Evolutionary conservation across 64 coral and sea anemone genomes (phyloP).

Genomic region (Montipora capricornis): DNA sequence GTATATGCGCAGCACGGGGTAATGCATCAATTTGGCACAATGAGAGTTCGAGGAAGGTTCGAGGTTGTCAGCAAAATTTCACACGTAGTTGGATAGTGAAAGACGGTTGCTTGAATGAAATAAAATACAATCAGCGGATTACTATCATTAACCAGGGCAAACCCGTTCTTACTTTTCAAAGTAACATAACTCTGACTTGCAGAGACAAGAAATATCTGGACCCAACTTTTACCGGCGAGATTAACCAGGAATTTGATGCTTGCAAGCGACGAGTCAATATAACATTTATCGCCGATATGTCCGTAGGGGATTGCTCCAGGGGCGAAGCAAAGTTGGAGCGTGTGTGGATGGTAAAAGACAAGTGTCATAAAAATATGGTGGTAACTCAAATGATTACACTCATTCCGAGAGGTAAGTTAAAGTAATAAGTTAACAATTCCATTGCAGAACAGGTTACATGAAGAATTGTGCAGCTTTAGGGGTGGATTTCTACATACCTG

Average conservation of each 20-base stretch:
- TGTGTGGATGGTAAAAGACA: constrained; percentile 10
- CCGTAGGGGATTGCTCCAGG: background rate
- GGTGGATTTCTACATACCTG: too few species aligned
- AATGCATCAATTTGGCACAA: background rate
- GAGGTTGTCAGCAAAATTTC: too few species aligned
- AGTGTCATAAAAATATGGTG: background rate
- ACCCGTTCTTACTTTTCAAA: constrained; percentile 21
- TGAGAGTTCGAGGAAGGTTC: too few species aligned
- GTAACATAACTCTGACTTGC: constrained; percentile 7
- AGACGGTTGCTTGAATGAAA: constrained; percentile 33
- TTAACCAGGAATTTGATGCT: background rate
- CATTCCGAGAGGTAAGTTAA: background rate
- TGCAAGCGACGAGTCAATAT: background rate
- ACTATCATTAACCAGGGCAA: background rate
- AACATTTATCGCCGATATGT: background rate
- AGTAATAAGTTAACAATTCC: too few species aligned
- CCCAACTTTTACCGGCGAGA: background rate
- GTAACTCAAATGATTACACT: constrained; percentile 33
- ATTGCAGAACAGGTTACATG: too few species aligned
- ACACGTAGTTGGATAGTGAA: too few species aligned
- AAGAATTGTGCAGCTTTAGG: too few species aligned
- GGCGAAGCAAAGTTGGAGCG: constrained; percentile 5
- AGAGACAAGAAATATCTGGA: constrained; percentile 17
- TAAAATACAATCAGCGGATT: background rate
- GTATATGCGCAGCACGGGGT: background rate